Base-by-base conservation (phyloP, 2,797 vertebrate genomes). In the Hemitrygon akajei region DNA sequence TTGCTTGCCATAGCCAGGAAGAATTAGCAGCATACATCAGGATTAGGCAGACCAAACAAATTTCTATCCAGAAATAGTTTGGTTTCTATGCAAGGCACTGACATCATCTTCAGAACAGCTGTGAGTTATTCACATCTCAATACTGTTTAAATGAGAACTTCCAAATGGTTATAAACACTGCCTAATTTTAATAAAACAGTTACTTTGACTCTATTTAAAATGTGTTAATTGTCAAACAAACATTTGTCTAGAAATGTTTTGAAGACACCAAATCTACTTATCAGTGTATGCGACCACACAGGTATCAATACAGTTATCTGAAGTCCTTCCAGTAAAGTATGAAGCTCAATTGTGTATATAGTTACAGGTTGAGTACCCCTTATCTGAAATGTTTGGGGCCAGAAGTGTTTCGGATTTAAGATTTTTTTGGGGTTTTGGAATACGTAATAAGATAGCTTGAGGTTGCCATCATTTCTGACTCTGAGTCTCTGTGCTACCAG, bases 41-140 rank as follows among this genome's bases (percentile, higher is more conserved):
- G 63, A 71, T 71, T 47, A 91, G 66, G 66, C 63, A 91, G 87
- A 71, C 22, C 63, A 40, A 71, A 69, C n/a, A 69, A 40, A 91
- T 25, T 37, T 58, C 82, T 71, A 71, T 91, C n/a, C 69, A 34
- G 63, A 91, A 73, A 71, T 66, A 73, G 12, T 76, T 93, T 40
- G 75, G 40, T 76, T 75, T 93, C 71, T 56, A 75, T 73, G 47
- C 91, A 93, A 76, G 30, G 73, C 75, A 92, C 75, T 92, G 69
- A 76, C 71, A 92, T 76, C 63, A 56, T 71, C 71, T 30, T 75
- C 25, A 92, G 5, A 73, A 40, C 69, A 75, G 18, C 34, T 37
- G 63, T n/a, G 69, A 92, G 91, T 47, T 75, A 34, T 75, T 56
- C 47, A 22, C 91, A 75, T 27, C 89, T 92, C 5, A 20, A 75